Conservation (phyloP, 92 coral and sea anemone species). For the Porites evermanni region DNA sequence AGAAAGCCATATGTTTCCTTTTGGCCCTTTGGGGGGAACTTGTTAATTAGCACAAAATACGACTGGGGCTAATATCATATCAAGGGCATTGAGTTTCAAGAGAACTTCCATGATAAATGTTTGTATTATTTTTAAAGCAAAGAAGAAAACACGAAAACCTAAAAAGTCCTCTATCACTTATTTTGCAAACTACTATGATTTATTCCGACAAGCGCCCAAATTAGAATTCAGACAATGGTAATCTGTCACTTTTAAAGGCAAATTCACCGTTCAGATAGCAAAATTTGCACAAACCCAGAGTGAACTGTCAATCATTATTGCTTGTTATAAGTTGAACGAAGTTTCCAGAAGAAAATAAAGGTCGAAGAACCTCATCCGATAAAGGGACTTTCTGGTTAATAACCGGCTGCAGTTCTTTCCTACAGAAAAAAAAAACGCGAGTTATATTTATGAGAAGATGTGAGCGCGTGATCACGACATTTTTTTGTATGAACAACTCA, state of each 20-base stretch:
- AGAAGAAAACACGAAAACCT: neutral
- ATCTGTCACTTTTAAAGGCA: neutral
- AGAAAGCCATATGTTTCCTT: slow-evolving; percentile 35
- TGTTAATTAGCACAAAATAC: neutral
- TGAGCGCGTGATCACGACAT: too few relatives aligned
- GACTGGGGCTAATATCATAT: neutral
- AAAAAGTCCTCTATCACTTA: neutral
- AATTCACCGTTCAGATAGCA: neutral
- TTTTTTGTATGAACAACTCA: too few relatives aligned
- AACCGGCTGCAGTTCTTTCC: neutral
- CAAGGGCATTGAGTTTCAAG: neutral
- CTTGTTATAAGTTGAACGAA: neutral
- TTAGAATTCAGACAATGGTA: neutral
- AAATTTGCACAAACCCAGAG: neutral
- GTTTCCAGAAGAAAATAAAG: neutral
- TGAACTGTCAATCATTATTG: slow-evolving; percentile 4
- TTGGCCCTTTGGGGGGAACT: neutral
- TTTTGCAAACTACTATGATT: neutral
- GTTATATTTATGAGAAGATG: too few relatives aligned
- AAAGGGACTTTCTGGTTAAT: neutral
- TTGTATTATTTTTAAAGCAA: too few relatives aligned
- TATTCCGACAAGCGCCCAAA: neutral
- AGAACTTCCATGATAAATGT: neutral
- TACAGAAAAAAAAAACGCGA: neutral
- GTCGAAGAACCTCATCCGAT: neutral